These are phyloP conservation scores for Trichopria drosophilae DNA, from an alignment of 2,888 invertebrate genomes.

Conservation along the genomic window DNA sequence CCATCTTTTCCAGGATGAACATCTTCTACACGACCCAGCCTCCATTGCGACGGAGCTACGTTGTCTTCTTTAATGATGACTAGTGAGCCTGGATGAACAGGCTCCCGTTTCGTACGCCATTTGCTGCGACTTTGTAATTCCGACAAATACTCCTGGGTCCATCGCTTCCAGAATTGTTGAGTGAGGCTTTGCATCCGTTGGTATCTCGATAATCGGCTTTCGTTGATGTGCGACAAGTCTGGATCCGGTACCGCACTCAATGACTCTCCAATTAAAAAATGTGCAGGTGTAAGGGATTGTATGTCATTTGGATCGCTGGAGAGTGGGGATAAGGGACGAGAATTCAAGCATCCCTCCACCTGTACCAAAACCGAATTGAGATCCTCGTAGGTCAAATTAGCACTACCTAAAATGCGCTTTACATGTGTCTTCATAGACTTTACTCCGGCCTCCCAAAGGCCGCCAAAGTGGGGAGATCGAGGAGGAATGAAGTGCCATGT, in stretches of 20 bases:
- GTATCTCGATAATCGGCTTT: constrained; percentile 28
- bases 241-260: constrained; percentile 17
- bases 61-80: constrained; percentile 13
- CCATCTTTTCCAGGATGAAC: constrained; percentile 11
- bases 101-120: constrained; percentile 14
- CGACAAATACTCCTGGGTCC: constrained; percentile 33
- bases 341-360: constrained; percentile 15
- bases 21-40: constrained; percentile 1
- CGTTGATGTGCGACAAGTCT: constrained; percentile 8
- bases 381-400: constrained; percentile 18
- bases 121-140: constrained; percentile 31
- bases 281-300: constrained; percentile 19
- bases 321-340: constrained; percentile 21
- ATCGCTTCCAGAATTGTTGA: constrained; percentile 24
- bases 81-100: background rate
- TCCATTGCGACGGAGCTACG: constrained; percentile 9
- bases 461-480: constrained; percentile 38
- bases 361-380: constrained; percentile 15
- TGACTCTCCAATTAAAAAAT: constrained; percentile 28
- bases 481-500: constrained; percentile 27
- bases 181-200: constrained; percentile 25
- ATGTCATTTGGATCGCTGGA: constrained; percentile 27
- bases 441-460: constrained; percentile 26
- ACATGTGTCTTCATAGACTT: constrained; percentile 21
- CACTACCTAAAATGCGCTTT: constrained; percentile 8